Base-by-base conservation (phyloP, 2,113 vertebrate genomes). In the Prietella phreatophila region DNA sequence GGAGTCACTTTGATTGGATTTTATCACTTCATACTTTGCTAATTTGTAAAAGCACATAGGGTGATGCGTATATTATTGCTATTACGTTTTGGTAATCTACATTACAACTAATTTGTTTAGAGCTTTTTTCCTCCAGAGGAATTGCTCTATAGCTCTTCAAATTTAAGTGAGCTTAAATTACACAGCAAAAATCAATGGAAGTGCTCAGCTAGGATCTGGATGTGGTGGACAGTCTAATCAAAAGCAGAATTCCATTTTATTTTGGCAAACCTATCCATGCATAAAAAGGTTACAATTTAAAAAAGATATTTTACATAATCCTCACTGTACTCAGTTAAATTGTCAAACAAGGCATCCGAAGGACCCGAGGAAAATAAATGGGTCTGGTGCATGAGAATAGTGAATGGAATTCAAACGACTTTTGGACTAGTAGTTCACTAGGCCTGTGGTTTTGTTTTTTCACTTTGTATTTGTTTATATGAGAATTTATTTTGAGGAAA, bases 401-500 rank as follows among this genome's bases (percentile, higher is more conserved):
- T 96, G 94, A 93, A 67, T 95, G 95, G 86, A 94, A 94, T 92
- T 94, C 92, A 94, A 94, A 93, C 92, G 91, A 89, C 90, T 92
- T 91, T 88, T 61, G 82, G 95, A 95, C 92, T 93, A 93, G 92
- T 93, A 93, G 88, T 91, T 92, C 89, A 93, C 95, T 91, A 91
- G 92, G 93, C 91, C 84, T 93, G 91, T 96, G 93, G 95, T 96
- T 96, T 50, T 93, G 93, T 94, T 96, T 10, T 93, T 93, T 94
- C 90, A 92, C 93, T 94, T 94, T 94, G 93, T 96, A 95, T 95
- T 94, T 95, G 93, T 95, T 94, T 96, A 94, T 92, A 93, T 89
- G 95, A 94, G 94, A 95, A 96, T 96, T 90, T n/a, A n/a, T 2
- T 94, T 95, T 11, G 5, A 25, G 25, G 3, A 93, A 96, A 93